A percentile compares a stretch with the other conserved stretches of the same genome.
Evolutionary conservation across 2,113 vertebrate species (phyloP).

Genomic region (Phyllopteryx taeniolatus): DNA sequence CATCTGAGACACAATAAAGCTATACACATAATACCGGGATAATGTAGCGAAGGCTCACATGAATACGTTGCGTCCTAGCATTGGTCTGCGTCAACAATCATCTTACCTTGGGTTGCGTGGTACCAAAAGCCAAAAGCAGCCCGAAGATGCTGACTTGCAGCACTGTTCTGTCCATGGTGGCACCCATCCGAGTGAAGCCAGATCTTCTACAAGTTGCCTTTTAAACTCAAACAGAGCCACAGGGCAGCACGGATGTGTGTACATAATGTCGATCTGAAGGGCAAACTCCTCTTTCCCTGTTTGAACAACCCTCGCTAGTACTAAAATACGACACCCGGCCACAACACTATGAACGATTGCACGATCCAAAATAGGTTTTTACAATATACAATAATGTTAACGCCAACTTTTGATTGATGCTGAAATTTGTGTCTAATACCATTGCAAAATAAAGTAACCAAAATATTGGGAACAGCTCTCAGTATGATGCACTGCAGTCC

Average conservation of each 20-base stretch:
- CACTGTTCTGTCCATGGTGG: slow-evolving; percentile 44
- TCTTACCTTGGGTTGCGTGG: slow-evolving; percentile 50
- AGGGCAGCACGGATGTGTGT: slow-evolving; percentile 14
- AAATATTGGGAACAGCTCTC: too few relatives aligned
- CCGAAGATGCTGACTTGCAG: slow-evolving; percentile 34
- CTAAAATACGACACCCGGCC: neutral
- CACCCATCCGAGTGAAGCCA: slow-evolving; percentile 13
- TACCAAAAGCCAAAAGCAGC: slow-evolving; percentile 43
- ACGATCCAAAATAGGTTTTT: neutral
- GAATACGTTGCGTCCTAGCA: neutral
- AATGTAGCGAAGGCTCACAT: too few relatives aligned
- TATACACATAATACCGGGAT: neutral
- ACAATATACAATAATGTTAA: neutral
- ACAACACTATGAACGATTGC: neutral
- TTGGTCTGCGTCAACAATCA: neutral
- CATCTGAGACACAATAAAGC: neutral
- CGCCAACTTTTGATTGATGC: neutral
- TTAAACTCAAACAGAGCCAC: slow-evolving; percentile 26
- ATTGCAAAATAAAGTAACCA: neutral
- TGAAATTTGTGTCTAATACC: neutral
- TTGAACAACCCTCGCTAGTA: neutral
- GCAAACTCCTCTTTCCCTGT: slow-evolving; percentile 10
- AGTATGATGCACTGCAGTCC: neutral
- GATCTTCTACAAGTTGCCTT: slow-evolving; percentile 14
- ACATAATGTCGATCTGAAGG: slow-evolving; percentile 1